A percentile compares a stretch with the other conserved stretches of the same genome.
phyloP scores from a whole-genome alignment of 2,113 vertebrate genomes.

The Rhinichthys klamathensis region DNA sequence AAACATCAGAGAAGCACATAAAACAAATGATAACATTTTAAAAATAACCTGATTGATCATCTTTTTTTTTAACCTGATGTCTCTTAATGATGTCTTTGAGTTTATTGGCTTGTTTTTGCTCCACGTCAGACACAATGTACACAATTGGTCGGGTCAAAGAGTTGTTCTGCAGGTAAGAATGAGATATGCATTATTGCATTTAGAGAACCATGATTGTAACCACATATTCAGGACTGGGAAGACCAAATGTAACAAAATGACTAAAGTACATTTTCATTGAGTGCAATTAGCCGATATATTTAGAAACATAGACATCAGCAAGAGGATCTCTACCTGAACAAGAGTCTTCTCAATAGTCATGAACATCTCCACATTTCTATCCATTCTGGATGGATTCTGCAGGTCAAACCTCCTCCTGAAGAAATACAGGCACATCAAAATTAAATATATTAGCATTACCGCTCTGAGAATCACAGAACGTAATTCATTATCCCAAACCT shows the following conservation, averaged over 20 bases:
- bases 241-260: background rate
- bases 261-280: background rate
- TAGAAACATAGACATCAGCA: background rate
- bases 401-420: conserved; percentile 95
- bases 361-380: conserved; percentile 99
- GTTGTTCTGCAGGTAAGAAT: conserved; percentile 82
- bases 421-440: background rate
- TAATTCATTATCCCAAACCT: background rate
- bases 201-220: background rate
- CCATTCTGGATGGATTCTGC: conserved; percentile 97
- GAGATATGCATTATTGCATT: conserved; percentile 21
- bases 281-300: background rate
- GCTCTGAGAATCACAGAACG: background rate
- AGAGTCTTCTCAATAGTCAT: conserved; percentile 97
- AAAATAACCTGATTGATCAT: background rate
- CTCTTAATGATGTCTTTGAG: conserved; percentile 97
- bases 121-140: conserved; percentile 91
- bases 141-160: conserved; percentile 92
- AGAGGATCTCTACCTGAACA: conserved; percentile 82
- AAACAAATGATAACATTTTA: background rate
- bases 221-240: background rate
- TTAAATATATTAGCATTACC: background rate
- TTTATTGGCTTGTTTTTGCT: conserved; percentile 91
- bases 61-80: conserved; percentile 84
- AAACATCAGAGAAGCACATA: background rate